phyloP scores from a whole-genome alignment of 2,797 vertebrate genomes.

The Myripristis jacobus region DNA sequence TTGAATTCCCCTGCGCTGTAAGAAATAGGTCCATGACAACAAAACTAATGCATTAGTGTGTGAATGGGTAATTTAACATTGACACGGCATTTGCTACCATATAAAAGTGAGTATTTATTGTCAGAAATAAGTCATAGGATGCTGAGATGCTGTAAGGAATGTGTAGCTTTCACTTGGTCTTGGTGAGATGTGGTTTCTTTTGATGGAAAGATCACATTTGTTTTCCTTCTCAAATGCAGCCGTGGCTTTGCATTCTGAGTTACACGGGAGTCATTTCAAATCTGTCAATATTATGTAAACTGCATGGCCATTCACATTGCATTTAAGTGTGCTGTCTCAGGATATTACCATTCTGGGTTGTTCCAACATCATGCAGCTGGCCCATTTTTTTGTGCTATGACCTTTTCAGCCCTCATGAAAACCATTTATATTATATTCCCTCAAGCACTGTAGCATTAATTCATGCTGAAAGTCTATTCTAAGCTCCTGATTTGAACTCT shows the following conservation, averaged over 20 bases:
- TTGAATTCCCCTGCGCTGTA: too few relatives aligned
- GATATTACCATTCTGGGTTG: slow-evolving; percentile 68
- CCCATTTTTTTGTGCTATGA: slow-evolving; percentile 65
- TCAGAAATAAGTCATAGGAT: too few relatives aligned
- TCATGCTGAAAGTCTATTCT: slow-evolving; percentile 68
- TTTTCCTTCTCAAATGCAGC: background rate
- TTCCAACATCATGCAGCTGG: slow-evolving; percentile 64
- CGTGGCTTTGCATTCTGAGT: slow-evolving; percentile 23
- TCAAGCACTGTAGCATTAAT: slow-evolving; percentile 69
- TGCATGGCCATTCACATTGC: slow-evolving; percentile 49
- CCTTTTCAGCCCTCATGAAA: slow-evolving; percentile 77
- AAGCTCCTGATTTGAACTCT: slow-evolving; percentile 65
- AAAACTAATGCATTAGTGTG: slow-evolving; percentile 5
- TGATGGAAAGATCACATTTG: too few relatives aligned
- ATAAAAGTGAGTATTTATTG: too few relatives aligned
- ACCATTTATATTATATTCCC: slow-evolving; percentile 72
- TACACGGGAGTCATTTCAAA: slow-evolving; percentile 59
- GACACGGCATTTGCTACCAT: background rate
- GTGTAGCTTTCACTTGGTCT: background rate
- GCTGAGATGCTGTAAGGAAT: background rate
- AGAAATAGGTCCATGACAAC: background rate
- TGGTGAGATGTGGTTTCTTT: background rate
- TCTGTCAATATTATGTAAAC: slow-evolving; percentile 64
- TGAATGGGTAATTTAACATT: background rate
- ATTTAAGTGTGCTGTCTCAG: slow-evolving; percentile 58